Conservation (phyloP, 2,113 vertebrate genomes). For the Penelope pileata region DNA sequence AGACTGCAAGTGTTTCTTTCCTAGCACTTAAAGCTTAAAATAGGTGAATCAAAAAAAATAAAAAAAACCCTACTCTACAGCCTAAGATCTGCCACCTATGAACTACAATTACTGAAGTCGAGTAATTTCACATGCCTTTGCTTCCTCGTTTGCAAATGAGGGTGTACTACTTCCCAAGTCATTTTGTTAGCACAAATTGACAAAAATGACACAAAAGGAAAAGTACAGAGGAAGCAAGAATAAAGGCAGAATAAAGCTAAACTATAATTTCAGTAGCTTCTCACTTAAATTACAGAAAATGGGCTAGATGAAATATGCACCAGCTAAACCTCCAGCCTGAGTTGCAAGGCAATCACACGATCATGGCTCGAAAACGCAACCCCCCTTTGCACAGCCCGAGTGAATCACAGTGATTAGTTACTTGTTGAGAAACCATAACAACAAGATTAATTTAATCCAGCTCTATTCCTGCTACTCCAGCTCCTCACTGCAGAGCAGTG, state of each 20-base stretch:
- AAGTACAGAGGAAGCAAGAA: neutral
- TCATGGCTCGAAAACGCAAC: neutral
- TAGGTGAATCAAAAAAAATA: neutral
- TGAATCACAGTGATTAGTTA: neutral
- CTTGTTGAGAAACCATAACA: neutral
- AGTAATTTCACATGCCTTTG: neutral
- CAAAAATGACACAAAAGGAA: neutral
- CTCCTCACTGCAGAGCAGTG: neutral
- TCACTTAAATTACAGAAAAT: neutral
- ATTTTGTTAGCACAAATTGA: neutral
- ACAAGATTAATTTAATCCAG: slow-evolving; percentile 20
- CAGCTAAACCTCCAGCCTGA: neutral
- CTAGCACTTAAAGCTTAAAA: neutral
- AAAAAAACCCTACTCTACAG: neutral
- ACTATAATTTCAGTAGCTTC: neutral
- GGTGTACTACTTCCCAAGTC: neutral
- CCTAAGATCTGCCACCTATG: neutral
- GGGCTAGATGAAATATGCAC: neutral
- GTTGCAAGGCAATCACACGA: neutral
- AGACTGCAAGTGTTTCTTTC: neutral
- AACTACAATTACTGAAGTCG: neutral
- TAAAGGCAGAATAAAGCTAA: neutral
- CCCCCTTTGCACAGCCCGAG: neutral
- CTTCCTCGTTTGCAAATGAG: neutral
- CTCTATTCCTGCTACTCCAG: neutral